Base-by-base conservation (phyloP, 2,888 invertebrate genomes). In the Xylota sylvarum region DNA sequence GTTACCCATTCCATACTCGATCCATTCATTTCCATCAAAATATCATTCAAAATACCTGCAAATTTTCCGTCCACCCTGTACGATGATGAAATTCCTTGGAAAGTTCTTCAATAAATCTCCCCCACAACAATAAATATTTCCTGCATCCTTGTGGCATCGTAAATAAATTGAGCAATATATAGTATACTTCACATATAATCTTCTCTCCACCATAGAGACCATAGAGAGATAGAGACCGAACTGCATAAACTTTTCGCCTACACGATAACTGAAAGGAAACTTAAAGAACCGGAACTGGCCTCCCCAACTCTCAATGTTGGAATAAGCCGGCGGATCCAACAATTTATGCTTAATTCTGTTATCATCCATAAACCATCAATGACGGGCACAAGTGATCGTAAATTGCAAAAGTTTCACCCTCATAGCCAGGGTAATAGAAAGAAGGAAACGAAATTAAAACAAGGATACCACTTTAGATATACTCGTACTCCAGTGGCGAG, bases 341-440 rank as follows among this genome's bases (percentile, higher is more conserved):
- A 80, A 85, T 85, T 85, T 77, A 70, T 80, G 52, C 76, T 72
- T 80, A 67, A 76, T 85, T 80, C 65, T 60, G 50, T 80, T 80
- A 80, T 85, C 76, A 76, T 56, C 85, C 85, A 85, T 85, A 85
- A 85, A 85, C 85, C 85, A 85, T 85, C 80, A 55, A 81, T 80
- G 85, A 65, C 70, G 76, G 70, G 65, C 56, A 64, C 72, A 67
- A 80, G 76, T 81, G 74, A 76, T 72, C 80, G 85, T 85, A 85
- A 85, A 85, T 85, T 85, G 80, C 85, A 76, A 85, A 80, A 80
- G 58, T 80, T 85, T 76, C 70, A 40, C 46, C 43, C 37, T 10
- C 65, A 12, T 55, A 46, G 10, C 62, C 40, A 32, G 14, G 35
- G 55, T 43, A 62, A 48, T 35, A 50, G 14, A 60, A 5, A 4